Evolutionary conservation across 2,113 vertebrate genomes (phyloP).

Genomic region (Stegastes partitus): DNA sequence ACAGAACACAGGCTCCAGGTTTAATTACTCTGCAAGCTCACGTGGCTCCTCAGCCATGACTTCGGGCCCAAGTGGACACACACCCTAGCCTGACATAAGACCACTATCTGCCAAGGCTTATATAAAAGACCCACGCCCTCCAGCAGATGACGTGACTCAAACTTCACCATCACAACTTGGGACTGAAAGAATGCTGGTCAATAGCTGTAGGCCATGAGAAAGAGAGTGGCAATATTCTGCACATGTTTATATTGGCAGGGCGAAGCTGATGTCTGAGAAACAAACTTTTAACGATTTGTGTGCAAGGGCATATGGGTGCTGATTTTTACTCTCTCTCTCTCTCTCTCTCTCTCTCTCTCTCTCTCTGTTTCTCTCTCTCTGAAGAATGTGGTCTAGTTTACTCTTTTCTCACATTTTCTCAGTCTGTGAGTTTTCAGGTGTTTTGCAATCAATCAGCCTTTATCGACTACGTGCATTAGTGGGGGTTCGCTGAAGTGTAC

Average conservation of each 20-base stretch:
- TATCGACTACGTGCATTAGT: conserved; percentile 12
- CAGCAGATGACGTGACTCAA: conserved; percentile 66
- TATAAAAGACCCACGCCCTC: conserved; percentile 73
- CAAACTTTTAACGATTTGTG: conserved; percentile 24
- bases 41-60: conserved; percentile 47
- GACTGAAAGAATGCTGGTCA: conserved; percentile 74
- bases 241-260: conserved; percentile 72
- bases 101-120: conserved; percentile 70
- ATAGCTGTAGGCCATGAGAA: conserved; percentile 66
- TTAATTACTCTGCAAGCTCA: conserved; percentile 59
- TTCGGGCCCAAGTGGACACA: conserved; percentile 64
- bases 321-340: neutral
- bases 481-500: conserved; percentile 12
- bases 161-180: conserved; percentile 56
- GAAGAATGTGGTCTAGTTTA: neutral
- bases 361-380: neutral
- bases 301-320: neutral
- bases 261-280: conserved; percentile 25
- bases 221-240: conserved; percentile 64
- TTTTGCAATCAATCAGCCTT: neutral
- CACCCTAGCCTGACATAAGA: conserved; percentile 77
- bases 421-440: conserved; percentile 17
- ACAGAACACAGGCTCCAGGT: conserved; percentile 53
- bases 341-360: no score
- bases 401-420: conserved; percentile 10